A percentile compares a stretch with the other conserved stretches of the same genome.
These are phyloP conservation scores for Antheraea mylitta DNA, from an alignment of 1,140 invertebrate genomes.

Conservation along the genomic window DNA sequence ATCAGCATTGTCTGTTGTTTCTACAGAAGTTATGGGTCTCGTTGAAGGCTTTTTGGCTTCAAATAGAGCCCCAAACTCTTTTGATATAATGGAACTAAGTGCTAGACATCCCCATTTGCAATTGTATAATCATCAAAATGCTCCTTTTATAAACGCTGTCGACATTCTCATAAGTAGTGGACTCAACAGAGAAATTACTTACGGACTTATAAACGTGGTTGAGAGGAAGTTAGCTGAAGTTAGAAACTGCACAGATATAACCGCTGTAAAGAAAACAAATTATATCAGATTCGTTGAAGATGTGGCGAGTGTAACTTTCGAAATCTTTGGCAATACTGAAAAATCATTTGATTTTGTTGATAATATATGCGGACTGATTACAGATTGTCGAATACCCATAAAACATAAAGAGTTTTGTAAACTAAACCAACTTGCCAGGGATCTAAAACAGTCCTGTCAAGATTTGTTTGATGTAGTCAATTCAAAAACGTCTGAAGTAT, in stretches of 20 bases:
- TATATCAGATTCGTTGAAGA: conserved; percentile 74
- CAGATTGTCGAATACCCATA: conserved; percentile 68
- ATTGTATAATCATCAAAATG: conserved; percentile 71
- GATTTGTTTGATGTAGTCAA: conserved; percentile 55
- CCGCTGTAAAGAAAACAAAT: conserved; percentile 69
- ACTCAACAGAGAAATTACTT: conserved; percentile 73
- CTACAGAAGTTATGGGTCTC: conserved; percentile 70
- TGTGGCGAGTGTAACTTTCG: conserved; percentile 70
- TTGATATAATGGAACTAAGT: conserved; percentile 67
- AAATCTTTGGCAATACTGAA: conserved; percentile 71
- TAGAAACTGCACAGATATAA: conserved; percentile 54
- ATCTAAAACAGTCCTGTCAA: conserved; percentile 60
- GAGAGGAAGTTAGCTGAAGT: conserved; percentile 74
- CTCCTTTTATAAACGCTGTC: conserved; percentile 70
- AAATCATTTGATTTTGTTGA: conserved; percentile 67
- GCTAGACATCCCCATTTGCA: conserved; percentile 69
- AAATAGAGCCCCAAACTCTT: conserved; percentile 67
- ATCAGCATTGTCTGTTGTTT: conserved; percentile 66
- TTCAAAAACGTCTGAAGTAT: conserved; percentile 30
- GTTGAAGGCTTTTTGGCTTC: conserved; percentile 73
- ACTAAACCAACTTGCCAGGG: conserved; percentile 67
- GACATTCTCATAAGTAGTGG: conserved; percentile 73
- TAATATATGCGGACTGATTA: conserved; percentile 68
- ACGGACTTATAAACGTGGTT: conserved; percentile 72
- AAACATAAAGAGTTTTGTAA: conserved; percentile 74